Base-by-base conservation (phyloP, 2,888 invertebrate species). In the Pelosia muscerda region DNA sequence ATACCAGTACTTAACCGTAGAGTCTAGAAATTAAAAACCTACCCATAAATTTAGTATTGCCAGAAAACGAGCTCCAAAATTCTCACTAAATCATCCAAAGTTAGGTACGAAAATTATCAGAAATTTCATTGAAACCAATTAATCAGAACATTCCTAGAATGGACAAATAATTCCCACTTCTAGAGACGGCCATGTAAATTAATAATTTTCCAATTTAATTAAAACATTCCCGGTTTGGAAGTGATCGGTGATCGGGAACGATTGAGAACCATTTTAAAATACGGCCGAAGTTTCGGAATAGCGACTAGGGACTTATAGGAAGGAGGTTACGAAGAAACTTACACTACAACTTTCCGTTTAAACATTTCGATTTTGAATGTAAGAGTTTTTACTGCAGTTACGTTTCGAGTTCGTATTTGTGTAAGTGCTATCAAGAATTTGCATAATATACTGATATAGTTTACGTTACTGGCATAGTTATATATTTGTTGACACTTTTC, bases 161-260 rank as follows among this genome's bases (percentile, higher is more conserved):
- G 66, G 71, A 71, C 75, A 83, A 80, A 81, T 83, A 84, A 76
- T 72, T 72, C 69, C 68, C 57, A 71, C 71, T 73, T 71, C 78
- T 83, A 84, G 84, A 86, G 85, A 84, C 83, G 81, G 63, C 69
- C 22, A 82, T 85, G 84, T 84, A 85, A 89, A 90, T 91, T 90
- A 88, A 87, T 90, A 89, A 90, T 88, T 88, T 83, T 74, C 75
- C 71, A 84, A 90, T 82, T 88, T 90, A 90, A 91, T 92, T 91
- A 92, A 90, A 91, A 90, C 69, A 75, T 77, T 78, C 68, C 73
- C 65, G 65, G 62, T 63, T 70, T 54, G 65, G 65, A 75, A 66
- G 75, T 75, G 75, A 72, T 78, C 75, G 78, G 75, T 80, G 80
- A 73, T 69, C 71, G 68, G 55, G 60, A 61, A 66, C 61, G 42